These are phyloP conservation scores for Noctua comes DNA, from an alignment of 2,888 invertebrate species.

Conservation along the genomic window DNA sequence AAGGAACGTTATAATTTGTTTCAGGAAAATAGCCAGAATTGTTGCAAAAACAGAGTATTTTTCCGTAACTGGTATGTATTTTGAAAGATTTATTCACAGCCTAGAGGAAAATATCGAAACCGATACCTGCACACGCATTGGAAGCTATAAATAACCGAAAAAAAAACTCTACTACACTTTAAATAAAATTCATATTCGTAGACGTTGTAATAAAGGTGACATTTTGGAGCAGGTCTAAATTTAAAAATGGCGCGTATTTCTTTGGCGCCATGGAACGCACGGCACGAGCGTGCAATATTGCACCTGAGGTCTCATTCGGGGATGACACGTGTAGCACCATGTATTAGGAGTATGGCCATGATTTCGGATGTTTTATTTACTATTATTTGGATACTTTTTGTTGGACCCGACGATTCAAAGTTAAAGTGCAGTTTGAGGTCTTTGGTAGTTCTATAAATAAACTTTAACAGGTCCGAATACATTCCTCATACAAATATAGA, in stretches of 20 bases:
- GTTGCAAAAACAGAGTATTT: conserved; percentile 2
- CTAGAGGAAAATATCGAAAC: conserved; percentile 36
- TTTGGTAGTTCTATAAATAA: not conserved
- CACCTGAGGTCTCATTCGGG: conserved; percentile 76
- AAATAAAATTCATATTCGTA: conserved; percentile 49
- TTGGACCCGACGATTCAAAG: not conserved
- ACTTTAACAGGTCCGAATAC: not conserved
- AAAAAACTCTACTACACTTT: conserved; percentile 31
- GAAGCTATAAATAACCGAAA: conserved; percentile 51
- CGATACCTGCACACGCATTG: conserved; percentile 30
- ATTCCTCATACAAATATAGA: not conserved
- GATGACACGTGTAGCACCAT: conserved; percentile 46
- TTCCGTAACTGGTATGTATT: conserved; percentile 5
- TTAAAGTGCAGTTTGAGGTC: not conserved
- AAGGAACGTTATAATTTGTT: not conserved
- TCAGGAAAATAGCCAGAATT: not conserved
- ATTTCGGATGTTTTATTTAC: not conserved
- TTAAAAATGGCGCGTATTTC: conserved; percentile 58
- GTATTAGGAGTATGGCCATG: conserved; percentile 28
- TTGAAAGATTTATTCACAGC: conserved; percentile 41
- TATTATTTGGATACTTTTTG: no score
- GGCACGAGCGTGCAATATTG: conserved; percentile 75
- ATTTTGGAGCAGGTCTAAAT: conserved; percentile 50
- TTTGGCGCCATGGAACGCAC: conserved; percentile 64
- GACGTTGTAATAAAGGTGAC: conserved; percentile 52